These are phyloP conservation scores for Hesperia comma DNA, from an alignment of 2,888 invertebrate species.

Conservation along the genomic window DNA sequence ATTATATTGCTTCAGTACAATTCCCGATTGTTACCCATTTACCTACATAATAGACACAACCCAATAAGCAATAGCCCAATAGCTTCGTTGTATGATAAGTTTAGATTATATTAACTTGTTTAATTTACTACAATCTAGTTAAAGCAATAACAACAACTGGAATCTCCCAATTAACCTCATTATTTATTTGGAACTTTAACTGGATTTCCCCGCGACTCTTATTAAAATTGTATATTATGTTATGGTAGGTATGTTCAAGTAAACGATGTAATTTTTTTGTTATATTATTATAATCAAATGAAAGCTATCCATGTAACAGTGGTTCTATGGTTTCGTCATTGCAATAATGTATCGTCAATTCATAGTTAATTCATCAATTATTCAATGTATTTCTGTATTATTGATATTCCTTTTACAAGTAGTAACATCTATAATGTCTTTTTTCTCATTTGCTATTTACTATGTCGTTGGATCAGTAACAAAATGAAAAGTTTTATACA, in stretches of 20 bases:
- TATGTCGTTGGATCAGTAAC: too few species aligned
- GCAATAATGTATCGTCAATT: neutral
- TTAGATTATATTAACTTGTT: neutral
- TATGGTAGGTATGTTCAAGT: neutral
- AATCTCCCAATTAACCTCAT: neutral
- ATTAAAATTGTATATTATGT: neutral
- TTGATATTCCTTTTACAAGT: neutral
- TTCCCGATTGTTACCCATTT: neutral
- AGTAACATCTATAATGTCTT: too few species aligned
- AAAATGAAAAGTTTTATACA: too few species aligned
- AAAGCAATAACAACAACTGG: neutral
- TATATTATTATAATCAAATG: neutral
- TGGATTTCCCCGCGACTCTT: neutral
- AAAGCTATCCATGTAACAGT: neutral
- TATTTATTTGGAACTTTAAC: neutral
- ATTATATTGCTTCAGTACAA: neutral
- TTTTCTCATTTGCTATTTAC: too few species aligned
- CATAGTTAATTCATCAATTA: conserved; percentile 1
- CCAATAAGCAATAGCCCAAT: too few species aligned
- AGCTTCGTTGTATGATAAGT: neutral
- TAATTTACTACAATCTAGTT: neutral
- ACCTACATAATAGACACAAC: too few species aligned
- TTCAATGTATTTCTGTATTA: neutral
- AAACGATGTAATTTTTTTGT: neutral
- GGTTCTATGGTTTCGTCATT: conserved; percentile 6